Base-by-base conservation (phyloP, 2,888 invertebrate genomes). In the Germaria angustata region DNA sequence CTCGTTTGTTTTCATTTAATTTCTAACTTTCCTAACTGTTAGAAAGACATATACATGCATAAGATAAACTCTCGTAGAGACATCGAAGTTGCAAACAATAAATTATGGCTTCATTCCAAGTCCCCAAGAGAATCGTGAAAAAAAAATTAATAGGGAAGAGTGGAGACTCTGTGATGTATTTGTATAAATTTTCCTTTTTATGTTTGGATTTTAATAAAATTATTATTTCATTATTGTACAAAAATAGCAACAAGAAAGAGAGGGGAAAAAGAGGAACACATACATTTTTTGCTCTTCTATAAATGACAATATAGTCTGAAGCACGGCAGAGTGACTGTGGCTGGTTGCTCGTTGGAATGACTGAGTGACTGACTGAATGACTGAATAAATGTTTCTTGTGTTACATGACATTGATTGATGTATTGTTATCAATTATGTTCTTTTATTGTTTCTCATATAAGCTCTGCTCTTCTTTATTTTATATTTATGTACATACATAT, bases 391-490 rank as follows among this genome's bases (percentile, higher is more conserved):
- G 39, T 61, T 80, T 72, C 59, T 61, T 66, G 41, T 73, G 20
- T 66, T 66, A 71, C 69, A 69, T 61, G 82, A 82, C 82, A 80
- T 51, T 82, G 82, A 82, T 82, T 79, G 82, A 82, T 82, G 75
- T 82, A 82, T 80, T 75, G 71, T 79, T 82, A 82, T 82, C 82
- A 80, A 82, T 82, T 82, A 82, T 80, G 66, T 71, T 69, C 46
- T 59, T 49, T 66, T 55, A 46, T 46, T 75, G 55, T 53, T 61
- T 71, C 36, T 57, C 13, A 15, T 46, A 65, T 55, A 73, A 73
- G 63, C 53, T 63, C n/a, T 55, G 39, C 22, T 63, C n/a, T 55
- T 22, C 22, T 76, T 57, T 49, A 59, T 59, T 57, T n/a, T n/a
- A n/a, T 76, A 39, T 59, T 59, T 63, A 9, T 28, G 6, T 28